phyloP scores from a whole-genome alignment of 30 jellyfish, hydroid and myxozoan species.

The Catostylus mosaicus region DNA sequence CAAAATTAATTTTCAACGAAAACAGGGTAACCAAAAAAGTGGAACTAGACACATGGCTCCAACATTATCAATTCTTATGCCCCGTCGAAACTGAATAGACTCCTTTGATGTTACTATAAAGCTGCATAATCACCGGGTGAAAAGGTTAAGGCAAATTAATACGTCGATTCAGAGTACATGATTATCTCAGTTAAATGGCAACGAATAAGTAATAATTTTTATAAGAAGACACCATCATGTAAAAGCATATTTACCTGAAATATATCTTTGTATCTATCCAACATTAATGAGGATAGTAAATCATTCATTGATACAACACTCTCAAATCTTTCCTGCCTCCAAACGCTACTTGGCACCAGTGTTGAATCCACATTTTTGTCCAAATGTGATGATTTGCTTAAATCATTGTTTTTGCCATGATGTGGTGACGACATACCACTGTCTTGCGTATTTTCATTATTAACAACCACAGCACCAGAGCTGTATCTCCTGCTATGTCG shows the following conservation, averaged over 20 bases:
- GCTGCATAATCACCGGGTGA: too few species aligned
- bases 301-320: slow-evolving; percentile 69
- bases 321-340: slow-evolving; percentile 95
- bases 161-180: too few species aligned
- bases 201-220: too few species aligned
- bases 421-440: slow-evolving; percentile 82
- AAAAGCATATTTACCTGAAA: slow-evolving; percentile 66
- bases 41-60: too few species aligned
- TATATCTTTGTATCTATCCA: slow-evolving; percentile 82
- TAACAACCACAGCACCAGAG: slow-evolving; percentile 65
- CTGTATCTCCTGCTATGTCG: slow-evolving; percentile 61
- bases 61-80: too few species aligned
- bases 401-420: slow-evolving; percentile 34
- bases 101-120: too few species aligned
- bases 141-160: too few species aligned
- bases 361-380: slow-evolving; percentile 43
- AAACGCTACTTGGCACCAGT: slow-evolving; percentile 65
- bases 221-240: not conserved
- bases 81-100: too few species aligned
- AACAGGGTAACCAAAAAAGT: too few species aligned
- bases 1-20: too few species aligned
- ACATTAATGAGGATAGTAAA: slow-evolving; percentile 76
- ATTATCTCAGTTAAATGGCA: too few species aligned
- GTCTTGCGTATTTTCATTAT: slow-evolving; percentile 65
- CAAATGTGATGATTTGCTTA: not conserved